phyloP scores from a whole-genome alignment of 2,888 invertebrate genomes.

The Pristionchus arcanus region DNA sequence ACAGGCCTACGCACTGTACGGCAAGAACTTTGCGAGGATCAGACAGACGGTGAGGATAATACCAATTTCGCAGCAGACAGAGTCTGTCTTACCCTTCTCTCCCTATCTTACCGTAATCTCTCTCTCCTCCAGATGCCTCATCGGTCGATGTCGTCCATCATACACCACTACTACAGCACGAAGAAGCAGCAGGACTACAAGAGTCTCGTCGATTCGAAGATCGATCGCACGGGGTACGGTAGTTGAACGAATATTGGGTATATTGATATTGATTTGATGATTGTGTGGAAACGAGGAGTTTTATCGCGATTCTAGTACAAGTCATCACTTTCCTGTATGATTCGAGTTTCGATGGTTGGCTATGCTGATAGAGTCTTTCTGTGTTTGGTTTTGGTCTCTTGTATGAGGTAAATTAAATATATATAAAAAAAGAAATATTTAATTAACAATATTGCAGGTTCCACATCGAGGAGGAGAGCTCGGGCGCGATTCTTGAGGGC shows the following conservation, averaged over 20 bases:
- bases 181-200: slow-evolving; percentile 63
- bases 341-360: too few species aligned
- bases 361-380: too few species aligned
- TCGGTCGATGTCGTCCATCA: slow-evolving; percentile 62
- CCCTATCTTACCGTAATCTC: neutral
- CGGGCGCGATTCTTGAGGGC: neutral
- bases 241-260: neutral
- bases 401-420: too few species aligned
- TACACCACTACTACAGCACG: slow-evolving; percentile 65
- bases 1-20: slow-evolving; percentile 58
- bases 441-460: neutral
- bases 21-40: slow-evolving; percentile 61
- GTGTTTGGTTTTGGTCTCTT: too few species aligned
- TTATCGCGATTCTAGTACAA: too few species aligned
- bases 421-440: too few species aligned
- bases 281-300: too few species aligned
- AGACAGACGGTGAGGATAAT: slow-evolving; percentile 57
- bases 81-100: too few species aligned
- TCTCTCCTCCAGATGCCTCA: slow-evolving; percentile 63
- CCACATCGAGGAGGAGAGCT: neutral
- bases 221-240: slow-evolving; percentile 27
- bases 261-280: neutral
- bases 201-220: slow-evolving; percentile 41
- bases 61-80: too few species aligned
- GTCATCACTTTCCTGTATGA: too few species aligned